phyloP scores from a whole-genome alignment of 2,113 vertebrate genomes.

The Macquaria ambigua region DNA sequence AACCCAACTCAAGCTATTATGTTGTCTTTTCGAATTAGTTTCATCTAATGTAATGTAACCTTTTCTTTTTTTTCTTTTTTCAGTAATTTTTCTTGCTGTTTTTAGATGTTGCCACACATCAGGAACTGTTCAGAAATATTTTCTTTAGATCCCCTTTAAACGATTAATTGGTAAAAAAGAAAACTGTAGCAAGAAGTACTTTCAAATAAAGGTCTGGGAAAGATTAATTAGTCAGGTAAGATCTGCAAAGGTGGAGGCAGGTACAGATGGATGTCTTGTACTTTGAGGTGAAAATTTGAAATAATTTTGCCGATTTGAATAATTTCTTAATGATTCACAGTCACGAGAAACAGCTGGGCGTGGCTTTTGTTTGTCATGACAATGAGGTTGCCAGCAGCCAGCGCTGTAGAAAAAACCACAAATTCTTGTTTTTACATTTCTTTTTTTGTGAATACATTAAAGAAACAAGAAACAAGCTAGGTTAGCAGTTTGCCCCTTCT shows the following conservation, averaged over 20 bases:
- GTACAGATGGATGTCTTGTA: not conserved
- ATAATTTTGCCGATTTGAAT: not conserved
- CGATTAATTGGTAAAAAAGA: not conserved
- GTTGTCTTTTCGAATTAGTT: slow-evolving; percentile 25
- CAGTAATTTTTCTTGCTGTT: not conserved
- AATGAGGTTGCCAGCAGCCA: no score
- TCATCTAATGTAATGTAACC: not conserved
- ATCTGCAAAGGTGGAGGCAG: not conserved
- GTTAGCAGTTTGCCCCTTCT: not conserved
- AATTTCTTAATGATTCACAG: not conserved
- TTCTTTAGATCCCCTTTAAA: not conserved
- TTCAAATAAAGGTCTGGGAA: not conserved
- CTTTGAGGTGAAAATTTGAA: no score
- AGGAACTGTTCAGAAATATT: not conserved
- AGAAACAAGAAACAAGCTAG: not conserved
- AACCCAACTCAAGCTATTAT: slow-evolving; percentile 7
- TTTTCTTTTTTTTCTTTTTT: not conserved
- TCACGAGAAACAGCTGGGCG: not conserved
- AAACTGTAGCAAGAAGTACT: not conserved
- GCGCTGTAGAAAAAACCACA: no score
- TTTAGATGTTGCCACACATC: not conserved
- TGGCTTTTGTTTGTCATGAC: not conserved
- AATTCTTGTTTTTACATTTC: not conserved
- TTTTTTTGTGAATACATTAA: not conserved
- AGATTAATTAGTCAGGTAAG: not conserved